Evolutionary conservation across 1,140 invertebrate species (phyloP), one percentile per base, ranked within the genome.

Genomic region (Asobara japonica): DNA sequence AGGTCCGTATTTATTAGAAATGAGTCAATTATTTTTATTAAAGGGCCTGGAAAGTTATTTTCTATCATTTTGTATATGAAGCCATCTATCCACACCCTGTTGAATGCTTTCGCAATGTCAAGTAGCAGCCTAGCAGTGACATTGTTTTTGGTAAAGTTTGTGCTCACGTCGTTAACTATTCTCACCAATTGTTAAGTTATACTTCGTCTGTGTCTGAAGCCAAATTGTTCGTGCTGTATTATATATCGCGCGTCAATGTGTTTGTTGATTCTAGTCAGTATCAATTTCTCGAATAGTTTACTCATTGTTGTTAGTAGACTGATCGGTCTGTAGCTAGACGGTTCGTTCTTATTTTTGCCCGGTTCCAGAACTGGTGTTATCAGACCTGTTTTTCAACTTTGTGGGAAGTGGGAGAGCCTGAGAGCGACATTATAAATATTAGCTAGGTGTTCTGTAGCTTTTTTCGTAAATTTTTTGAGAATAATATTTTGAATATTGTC

Each of bases 291-390:
- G 1, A 79, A 45, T 11, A 84, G 33, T 77, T 86, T 85, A 13
- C 75, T 76, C 3, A 84, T 11, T 7, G 69, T 75, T 11, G 70
- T 61, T 2, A 84, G 76, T 1, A 85, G 70, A 48, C 77, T 79
- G n/a, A 86, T 86, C 22, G 85, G 84, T 25, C 84, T 73, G 64
- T 85, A 84, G 36, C 64, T 81, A 7, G 8, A 10, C 0, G 79
- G 71, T 8, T 30, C 16, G 10, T 31, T 71, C n/a, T 62, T 41
- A 29, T 78, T 51, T 78, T 89, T 88, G 4, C 79, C 78, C 2
- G 82, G 79, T 78, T 79, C 79, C 1, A 65, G 68, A 7, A 79
- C 68, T 6, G 77, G 65, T 11, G 78, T 38, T 8, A 81, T 60
- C 6, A 72, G 75, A 7, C 76, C 78, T 25, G 45, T 61, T 69